Base-by-base conservation (phyloP, 2,797 vertebrate genomes). In the Hemitrygon akajei region DNA sequence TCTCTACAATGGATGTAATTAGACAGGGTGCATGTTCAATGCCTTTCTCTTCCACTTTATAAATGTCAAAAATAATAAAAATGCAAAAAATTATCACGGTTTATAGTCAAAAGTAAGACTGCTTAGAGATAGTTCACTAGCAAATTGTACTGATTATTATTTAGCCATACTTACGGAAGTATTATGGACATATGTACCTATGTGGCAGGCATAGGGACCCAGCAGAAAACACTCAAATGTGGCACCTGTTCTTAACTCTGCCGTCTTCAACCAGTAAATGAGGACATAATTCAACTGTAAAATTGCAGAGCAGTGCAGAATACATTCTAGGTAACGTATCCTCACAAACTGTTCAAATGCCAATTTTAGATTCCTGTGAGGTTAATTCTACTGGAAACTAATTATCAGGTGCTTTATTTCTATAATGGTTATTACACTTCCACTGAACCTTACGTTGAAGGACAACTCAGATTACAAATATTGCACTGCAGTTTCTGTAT, bases 321-420 rank as follows among this genome's bases (percentile, higher is more conserved):
- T 86, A 16, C 56, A 60, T n/a, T 63, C 14, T 12, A n/a, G 12
- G 25, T n/a, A 6, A n/a, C 82, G 7, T 60, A n/a, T 63, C 11
- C 56, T 86, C 58, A n/a, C 58, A 86, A 63, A 86, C 30, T 60
- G 22, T 14, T 3, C 82, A 58, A 86, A 58, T 86, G 82, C 56
- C 82, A 60, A n/a, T n/a, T 63, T 86, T 86, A 86, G 56, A 86
- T 30, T 30, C 82, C 82, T 16, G 58, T 30, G 82, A 86, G 82
- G 56, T 27, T 86, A 30, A 30, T 60, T 86, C 47, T 11, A 58
- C 47, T 86, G 82, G 56, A 86, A 86, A 30, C 82, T 60, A 63
- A 86, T 86, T 86, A 86, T 60, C 56, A 86, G 25, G 58, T 6
- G 56, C 56, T 58, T 86, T 27, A 12, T 86, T 86, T 60, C 82